phyloP scores from a whole-genome alignment of 1,140 invertebrate species.

The Teleogryllus occipitalis region DNA sequence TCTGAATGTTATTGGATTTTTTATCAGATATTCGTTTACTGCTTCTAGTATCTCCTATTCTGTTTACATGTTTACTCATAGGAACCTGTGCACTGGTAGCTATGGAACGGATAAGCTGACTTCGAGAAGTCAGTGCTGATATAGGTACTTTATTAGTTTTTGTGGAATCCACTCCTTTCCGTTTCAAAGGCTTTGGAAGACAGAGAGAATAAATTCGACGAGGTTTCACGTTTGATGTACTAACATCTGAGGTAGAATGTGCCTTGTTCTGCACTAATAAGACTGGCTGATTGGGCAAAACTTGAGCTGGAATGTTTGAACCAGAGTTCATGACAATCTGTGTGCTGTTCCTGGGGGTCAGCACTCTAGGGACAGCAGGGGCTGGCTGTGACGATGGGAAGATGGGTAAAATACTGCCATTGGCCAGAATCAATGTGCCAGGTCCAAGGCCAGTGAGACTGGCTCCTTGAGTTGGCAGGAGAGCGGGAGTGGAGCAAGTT shows the following conservation, averaged over 20 bases:
- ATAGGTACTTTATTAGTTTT: slow-evolving; percentile 21
- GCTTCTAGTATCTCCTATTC: not conserved
- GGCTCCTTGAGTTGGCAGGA: not conserved
- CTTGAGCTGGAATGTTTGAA: not conserved
- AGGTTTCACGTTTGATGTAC: not conserved
- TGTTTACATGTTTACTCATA: not conserved
- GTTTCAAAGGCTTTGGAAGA: slow-evolving; percentile 5
- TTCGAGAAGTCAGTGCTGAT: slow-evolving; percentile 7
- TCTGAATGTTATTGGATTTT: too few relatives aligned
- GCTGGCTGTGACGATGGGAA: slow-evolving; percentile 11
- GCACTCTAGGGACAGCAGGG: not conserved
- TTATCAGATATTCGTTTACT: not conserved
- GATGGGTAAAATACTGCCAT: slow-evolving; percentile 17
- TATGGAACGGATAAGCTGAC: not conserved
- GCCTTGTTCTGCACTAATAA: not conserved
- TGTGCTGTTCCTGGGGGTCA: not conserved
- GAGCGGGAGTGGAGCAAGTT: slow-evolving; percentile 10
- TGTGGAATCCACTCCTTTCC: not conserved
- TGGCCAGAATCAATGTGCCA: slow-evolving; percentile 17
- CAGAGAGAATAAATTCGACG: slow-evolving; percentile 3
- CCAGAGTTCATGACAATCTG: not conserved
- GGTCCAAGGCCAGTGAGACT: slow-evolving; percentile 3
- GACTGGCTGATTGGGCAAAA: not conserved
- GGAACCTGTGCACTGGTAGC: not conserved
- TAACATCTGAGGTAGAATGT: not conserved